These are phyloP conservation scores for Hirudinaria manillensis DNA, from an alignment of 2,888 invertebrate genomes.

Conservation along the genomic window DNA sequence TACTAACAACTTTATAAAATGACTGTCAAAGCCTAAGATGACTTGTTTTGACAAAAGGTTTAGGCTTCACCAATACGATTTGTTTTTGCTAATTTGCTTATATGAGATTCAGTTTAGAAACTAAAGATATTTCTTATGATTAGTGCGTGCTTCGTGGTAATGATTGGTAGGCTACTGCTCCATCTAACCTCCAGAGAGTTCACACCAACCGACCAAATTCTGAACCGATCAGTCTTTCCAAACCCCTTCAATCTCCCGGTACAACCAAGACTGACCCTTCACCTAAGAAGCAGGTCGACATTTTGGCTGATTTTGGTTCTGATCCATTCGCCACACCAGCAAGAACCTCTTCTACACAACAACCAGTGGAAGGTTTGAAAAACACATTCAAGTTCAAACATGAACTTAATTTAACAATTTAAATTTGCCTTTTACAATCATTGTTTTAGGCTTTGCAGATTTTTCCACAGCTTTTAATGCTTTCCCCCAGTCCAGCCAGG, in stretches of 20 bases:
- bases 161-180: conserved; percentile 1
- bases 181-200: background rate
- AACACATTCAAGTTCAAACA: too few species aligned
- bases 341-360: conserved; percentile 38
- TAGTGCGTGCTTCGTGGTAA: too few species aligned
- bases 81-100: too few species aligned
- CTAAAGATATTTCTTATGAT: too few species aligned
- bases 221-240: conserved; percentile 18
- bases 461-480: conserved; percentile 48
- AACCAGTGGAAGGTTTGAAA: conserved; percentile 31
- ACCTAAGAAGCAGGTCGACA: conserved; percentile 42
- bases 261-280: background rate
- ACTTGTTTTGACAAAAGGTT: too few species aligned
- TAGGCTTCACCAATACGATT: too few species aligned
- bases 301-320: conserved; percentile 51
- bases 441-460: conserved; percentile 53
- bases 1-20: background rate
- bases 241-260: background rate
- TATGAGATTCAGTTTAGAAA: too few species aligned
- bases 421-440: background rate
- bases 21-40: too few species aligned
- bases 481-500: conserved; percentile 16
- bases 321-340: conserved; percentile 50
- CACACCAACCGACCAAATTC: conserved; percentile 19
- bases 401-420: conserved; percentile 37